Conservation (phyloP, 2,113 vertebrate genomes). For the Corydoras sp. region DNA sequence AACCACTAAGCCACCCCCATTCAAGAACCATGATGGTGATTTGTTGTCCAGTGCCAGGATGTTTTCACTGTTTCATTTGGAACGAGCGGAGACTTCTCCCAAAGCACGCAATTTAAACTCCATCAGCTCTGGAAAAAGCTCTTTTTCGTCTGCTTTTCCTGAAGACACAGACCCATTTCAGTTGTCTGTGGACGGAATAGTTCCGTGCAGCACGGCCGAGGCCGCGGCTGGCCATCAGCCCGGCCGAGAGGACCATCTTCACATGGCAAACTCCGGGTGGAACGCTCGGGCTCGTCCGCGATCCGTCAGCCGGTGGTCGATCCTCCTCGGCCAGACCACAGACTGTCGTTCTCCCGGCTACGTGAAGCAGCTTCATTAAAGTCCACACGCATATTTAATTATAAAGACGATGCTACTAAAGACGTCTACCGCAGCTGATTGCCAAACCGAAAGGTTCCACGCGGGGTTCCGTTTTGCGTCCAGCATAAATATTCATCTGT, state of each 20-base stretch:
- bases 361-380: neutral
- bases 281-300: constrained; percentile 31
- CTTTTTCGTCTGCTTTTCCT: constrained; percentile 21
- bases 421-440: neutral
- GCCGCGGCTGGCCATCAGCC: constrained; percentile 36
- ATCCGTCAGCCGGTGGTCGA: constrained; percentile 37
- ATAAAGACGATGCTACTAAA: neutral
- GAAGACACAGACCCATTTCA: constrained; percentile 19
- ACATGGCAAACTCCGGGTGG: constrained; percentile 36
- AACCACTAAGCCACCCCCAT: too few relatives aligned
- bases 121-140: constrained; percentile 29
- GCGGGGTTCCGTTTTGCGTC: neutral
- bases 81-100: constrained; percentile 42
- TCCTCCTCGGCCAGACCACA: constrained; percentile 40
- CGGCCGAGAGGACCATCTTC: constrained; percentile 29
- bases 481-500: constrained; percentile 11
- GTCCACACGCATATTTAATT: neutral
- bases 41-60: constrained; percentile 43
- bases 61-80: constrained; percentile 45
- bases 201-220: constrained; percentile 4
- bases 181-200: constrained; percentile 17
- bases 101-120: constrained; percentile 47
- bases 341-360: constrained; percentile 30
- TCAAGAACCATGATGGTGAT: too few relatives aligned
- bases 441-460: neutral